Evolutionary conservation across 2,113 vertebrate genomes (phyloP).

Genomic region (Cygnus buccinator): DNA sequence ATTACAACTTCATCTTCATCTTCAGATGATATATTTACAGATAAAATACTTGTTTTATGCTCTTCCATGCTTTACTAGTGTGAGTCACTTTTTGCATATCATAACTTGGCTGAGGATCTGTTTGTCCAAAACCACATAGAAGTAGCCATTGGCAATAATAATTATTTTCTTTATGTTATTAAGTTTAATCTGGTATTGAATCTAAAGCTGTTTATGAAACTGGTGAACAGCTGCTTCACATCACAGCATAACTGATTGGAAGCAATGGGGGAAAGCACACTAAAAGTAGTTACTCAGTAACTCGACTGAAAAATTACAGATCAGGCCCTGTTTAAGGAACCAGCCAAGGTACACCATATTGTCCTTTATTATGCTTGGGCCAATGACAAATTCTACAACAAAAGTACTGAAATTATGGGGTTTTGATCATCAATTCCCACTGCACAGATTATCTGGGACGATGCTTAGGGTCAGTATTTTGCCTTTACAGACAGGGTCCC

Average conservation of each 20-base stretch:
- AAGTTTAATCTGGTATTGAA: background rate
- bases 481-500: background rate
- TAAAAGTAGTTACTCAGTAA: constrained; percentile 1
- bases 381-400: background rate
- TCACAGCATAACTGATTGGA: background rate
- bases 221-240: background rate
- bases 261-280: background rate
- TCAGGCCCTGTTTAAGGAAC: background rate
- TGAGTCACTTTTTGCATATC: background rate
- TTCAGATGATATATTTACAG: background rate
- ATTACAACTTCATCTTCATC: background rate
- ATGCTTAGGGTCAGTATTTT: background rate
- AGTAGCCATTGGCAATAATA: background rate
- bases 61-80: background rate
- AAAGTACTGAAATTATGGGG: background rate
- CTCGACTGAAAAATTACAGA: background rate
- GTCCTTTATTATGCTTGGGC: background rate
- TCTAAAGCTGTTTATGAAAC: background rate
- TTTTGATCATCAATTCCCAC: background rate
- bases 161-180: background rate
- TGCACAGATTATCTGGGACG: background rate
- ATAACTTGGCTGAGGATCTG: background rate
- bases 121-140: background rate
- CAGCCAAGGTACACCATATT: background rate
- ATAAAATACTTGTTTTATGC: background rate